phyloP scores from a whole-genome alignment of 1,140 invertebrate species.

The Brachionus asplanchnoidis region DNA sequence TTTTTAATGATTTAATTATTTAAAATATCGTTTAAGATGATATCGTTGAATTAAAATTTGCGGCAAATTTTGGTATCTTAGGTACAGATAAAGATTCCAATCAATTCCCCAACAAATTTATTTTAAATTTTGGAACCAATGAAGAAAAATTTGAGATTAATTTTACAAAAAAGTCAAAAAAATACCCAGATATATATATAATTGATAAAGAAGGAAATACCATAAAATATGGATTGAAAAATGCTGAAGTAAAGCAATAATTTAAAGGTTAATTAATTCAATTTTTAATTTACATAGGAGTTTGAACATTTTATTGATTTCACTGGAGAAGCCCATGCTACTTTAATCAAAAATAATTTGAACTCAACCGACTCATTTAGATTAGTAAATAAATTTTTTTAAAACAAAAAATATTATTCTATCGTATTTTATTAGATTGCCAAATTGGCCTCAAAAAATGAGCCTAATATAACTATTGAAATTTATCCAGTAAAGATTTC shows the following conservation, averaged over 20 bases:
- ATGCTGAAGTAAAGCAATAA: neutral
- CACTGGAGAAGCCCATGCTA: neutral
- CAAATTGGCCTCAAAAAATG: neutral
- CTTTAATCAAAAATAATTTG: neutral
- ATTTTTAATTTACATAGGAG: neutral
- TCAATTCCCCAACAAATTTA: neutral
- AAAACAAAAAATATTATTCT: neutral
- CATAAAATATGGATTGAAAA: neutral
- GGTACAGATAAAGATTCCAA: neutral
- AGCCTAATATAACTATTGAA: neutral
- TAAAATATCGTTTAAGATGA: neutral
- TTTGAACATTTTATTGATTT: neutral
- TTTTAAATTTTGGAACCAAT: neutral
- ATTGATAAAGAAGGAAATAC: conserved; percentile 2
- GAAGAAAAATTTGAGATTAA: neutral
- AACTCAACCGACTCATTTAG: neutral
- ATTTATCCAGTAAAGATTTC: neutral
- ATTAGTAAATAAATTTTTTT: neutral
- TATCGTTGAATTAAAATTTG: neutral
- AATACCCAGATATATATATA: neutral
- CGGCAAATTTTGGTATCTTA: neutral
- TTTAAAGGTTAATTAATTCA: neutral
- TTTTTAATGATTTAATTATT: no score
- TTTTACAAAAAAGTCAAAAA: neutral
- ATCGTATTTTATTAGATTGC: neutral